Evolutionary conservation across 2,888 invertebrate species (phyloP), one percentile per base, ranked within the genome.

Genomic region (Patella caerulea): DNA sequence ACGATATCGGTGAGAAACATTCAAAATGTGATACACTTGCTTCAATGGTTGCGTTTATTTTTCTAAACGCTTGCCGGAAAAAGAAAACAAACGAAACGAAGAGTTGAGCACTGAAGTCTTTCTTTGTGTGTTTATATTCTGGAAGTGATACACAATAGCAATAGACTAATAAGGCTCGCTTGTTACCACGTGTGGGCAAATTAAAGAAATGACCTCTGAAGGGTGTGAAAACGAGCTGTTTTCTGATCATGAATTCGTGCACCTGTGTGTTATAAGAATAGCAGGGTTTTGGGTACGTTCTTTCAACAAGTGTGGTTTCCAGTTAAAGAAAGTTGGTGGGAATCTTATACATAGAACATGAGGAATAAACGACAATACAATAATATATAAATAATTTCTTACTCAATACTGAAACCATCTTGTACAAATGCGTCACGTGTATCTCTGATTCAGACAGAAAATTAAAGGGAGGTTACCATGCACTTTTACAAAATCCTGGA

Each of bases 1-100:
- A 65, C 59, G 74, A 52, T 59, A 65, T 74, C 59, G 71, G 55
- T 75, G 75, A 75, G 71, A 71, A 75, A 71, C 71, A 54, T 70
- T 75, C 75, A 75, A 55, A 71, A 53, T 71, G 53, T 52, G 73
- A 56, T 72, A 76, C 76, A 72, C 73, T 54, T 24, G 65, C 24
- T 11, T 76, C 65, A 76, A 76, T 76, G 72, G 73, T 65, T 53
- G 15, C 73, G 76, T 76, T 76, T 76, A 76, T 76, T 76, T 76
- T 76, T 73, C 54, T 76, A 72, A 73, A 71, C 34, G 52, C 24
- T 15, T 17, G 19, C 52, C 34, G 45, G 59, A 72, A 76, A 72
- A 73, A 29, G 53, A 73, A 76, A 72, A 76, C 76, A 76, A 76
- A 73, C 76, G 45, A 24, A 15, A 19, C 73, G 59, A 72, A 19